A percentile compares a stretch with the other conserved stretches of the same genome.
Conservation (phyloP, 2,888 invertebrate genomes). For the Coelogynopora nodosa region DNA sequence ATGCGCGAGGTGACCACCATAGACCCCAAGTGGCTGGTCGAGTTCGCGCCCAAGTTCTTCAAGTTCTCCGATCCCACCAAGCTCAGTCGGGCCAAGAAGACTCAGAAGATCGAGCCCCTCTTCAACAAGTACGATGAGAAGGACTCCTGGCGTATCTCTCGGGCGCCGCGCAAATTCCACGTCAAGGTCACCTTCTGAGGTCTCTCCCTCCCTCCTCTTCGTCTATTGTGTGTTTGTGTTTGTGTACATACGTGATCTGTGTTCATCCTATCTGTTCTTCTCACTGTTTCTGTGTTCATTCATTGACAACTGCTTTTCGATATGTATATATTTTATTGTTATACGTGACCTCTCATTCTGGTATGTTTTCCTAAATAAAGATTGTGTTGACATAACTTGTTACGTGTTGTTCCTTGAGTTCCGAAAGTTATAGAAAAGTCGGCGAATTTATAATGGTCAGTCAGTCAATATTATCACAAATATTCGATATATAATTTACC, state of each 20-base stretch:
- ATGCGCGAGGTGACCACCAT: constrained; percentile 67
- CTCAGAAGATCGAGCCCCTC: constrained; percentile 91
- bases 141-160: constrained; percentile 95
- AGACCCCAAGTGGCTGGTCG: constrained; percentile 95
- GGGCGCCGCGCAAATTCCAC: constrained; percentile 60
- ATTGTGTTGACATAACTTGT: too few species aligned
- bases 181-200: constrained; percentile 61
- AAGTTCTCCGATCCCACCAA: constrained; percentile 97
- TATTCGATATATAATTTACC: too few species aligned
- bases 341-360: too few species aligned
- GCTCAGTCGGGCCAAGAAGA: constrained; percentile 95
- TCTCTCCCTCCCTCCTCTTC: too few species aligned
- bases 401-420: too few species aligned
- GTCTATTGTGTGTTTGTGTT: background rate
- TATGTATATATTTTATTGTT: too few species aligned
- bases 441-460: too few species aligned
- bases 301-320: background rate
- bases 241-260: background rate
- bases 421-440: too few species aligned
- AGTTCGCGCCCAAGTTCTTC: constrained; percentile 98
- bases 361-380: too few species aligned
- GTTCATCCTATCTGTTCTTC: background rate
- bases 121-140: constrained; percentile 99
- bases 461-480: too few species aligned
- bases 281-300: background rate